phyloP scores from a whole-genome alignment of 2,797 vertebrate species.

The Anableps anableps region DNA sequence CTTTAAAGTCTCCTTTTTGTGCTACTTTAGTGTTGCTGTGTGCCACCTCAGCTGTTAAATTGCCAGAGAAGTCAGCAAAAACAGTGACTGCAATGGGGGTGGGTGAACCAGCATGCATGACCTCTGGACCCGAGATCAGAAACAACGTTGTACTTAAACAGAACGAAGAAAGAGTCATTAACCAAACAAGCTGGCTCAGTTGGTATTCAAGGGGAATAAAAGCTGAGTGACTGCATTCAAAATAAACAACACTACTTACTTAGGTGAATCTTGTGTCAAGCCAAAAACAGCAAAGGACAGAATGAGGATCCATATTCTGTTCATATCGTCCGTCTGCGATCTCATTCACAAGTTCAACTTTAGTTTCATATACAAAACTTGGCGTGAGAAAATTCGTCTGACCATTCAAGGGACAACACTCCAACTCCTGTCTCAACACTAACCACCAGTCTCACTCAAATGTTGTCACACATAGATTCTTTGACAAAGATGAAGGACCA shows the following conservation, averaged over 20 bases:
- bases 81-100: conserved; percentile 59
- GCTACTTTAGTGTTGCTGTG: conserved; percentile 27
- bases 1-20: conserved; percentile 46
- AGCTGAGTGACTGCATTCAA: background rate
- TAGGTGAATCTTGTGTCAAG: conserved; percentile 35
- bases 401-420: conserved; percentile 24
- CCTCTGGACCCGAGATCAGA: conserved; percentile 65
- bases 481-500: conserved; percentile 14
- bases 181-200: background rate
- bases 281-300: conserved; percentile 32
- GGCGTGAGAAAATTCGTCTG: conserved; percentile 3
- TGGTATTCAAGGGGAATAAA: background rate
- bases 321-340: conserved; percentile 47
- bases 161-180: background rate
- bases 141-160: conserved; percentile 34
- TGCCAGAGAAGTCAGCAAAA: conserved; percentile 41
- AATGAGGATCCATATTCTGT: conserved; percentile 39
- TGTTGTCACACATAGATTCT: conserved; percentile 21
- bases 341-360: background rate
- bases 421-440: conserved; percentile 40
- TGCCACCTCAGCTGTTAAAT: conserved; percentile 50
- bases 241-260: conserved; percentile 38
- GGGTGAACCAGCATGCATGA: conserved; percentile 54
- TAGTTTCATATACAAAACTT: conserved; percentile 5
- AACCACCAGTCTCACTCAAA: conserved; percentile 1